Base-by-base conservation (phyloP, 2,888 invertebrate species). In the Pristionchus japonicus region DNA sequence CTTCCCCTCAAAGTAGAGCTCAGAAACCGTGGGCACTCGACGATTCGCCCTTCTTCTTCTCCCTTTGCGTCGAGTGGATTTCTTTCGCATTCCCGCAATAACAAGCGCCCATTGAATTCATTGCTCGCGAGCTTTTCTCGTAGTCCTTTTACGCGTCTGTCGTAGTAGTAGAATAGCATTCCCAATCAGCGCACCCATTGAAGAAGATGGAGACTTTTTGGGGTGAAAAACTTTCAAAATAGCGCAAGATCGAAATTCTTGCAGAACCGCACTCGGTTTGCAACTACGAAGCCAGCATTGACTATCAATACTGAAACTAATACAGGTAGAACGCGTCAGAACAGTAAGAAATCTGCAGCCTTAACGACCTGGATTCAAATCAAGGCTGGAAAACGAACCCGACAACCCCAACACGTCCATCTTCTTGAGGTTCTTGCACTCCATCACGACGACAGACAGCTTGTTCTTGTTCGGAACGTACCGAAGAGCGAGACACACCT, bases 381-480 rank as follows among this genome's bases (percentile, higher is more conserved):
- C n/a, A n/a, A n/a, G n/a, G n/a, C n/a, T n/a, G n/a, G n/a, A n/a
- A n/a, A 61, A 27, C 80, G 7, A 20, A 98, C 98, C 98, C 96
- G 98, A 98, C 94, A 98, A 96, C 94, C 99, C 99, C 94, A 99
- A 98, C 94, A 99, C 98, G 96, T 99, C 99, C 99, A 99, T 99
- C 96, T 99, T 99, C 96, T 99, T 99, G 95, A 99, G 96, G 95
- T 99, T 99, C 96, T 99, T 99, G 91, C 99, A 99, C 96, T 99
- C 99, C 95, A 99, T 96, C 94, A 99, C 98, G 93, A 99, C 98
- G 90, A 99, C 98, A 87, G 99, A 99, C 92, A 99, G 96, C 96
- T 98, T 99, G 94, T 99, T 99, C 94, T 99, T 98, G 92, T 99
- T 99, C 89, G 99, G 99, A 92, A 99, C 99, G 95, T 99, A 99